Percentiles rank a stretch among this genome's conserved stretches.
Conservation (phyloP, 2,113 vertebrate species). For the Bos javanicus region DNA sequence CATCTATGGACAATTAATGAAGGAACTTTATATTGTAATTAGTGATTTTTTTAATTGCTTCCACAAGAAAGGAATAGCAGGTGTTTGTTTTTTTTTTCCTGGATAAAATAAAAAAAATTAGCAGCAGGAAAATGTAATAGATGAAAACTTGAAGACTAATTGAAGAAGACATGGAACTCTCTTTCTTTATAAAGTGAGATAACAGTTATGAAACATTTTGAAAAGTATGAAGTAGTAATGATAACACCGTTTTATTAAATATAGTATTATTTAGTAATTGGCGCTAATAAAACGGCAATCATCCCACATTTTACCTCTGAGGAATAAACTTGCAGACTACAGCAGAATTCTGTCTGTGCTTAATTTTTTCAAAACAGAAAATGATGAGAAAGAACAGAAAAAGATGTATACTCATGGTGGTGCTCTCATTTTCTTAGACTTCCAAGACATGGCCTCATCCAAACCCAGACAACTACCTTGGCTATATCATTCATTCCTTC, state of each 20-base stretch:
- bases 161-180: not conserved
- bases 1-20: not conserved
- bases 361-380: not conserved
- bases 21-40: not conserved
- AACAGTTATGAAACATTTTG: slow-evolving; percentile 10
- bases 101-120: not conserved
- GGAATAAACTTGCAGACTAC: not conserved
- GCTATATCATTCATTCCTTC: not conserved
- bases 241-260: not conserved
- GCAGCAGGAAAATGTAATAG: not conserved
- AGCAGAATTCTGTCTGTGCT: not conserved
- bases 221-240: not conserved
- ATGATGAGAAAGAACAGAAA: not conserved
- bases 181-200: slow-evolving; percentile 13
- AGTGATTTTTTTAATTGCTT: slow-evolving; percentile 30
- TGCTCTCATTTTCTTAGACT: not conserved
- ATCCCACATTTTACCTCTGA: not conserved
- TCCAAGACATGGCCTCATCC: not conserved
- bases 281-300: not conserved
- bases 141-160: slow-evolving; percentile 31
- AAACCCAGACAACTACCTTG: not conserved
- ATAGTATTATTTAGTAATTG: not conserved
- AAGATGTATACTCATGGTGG: rapidly evolving
- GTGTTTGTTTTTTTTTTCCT: not conserved
- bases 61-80: not conserved